Evolutionary conservation across 2,113 vertebrate species (phyloP).

Genomic region (Pterocles orientalis): DNA sequence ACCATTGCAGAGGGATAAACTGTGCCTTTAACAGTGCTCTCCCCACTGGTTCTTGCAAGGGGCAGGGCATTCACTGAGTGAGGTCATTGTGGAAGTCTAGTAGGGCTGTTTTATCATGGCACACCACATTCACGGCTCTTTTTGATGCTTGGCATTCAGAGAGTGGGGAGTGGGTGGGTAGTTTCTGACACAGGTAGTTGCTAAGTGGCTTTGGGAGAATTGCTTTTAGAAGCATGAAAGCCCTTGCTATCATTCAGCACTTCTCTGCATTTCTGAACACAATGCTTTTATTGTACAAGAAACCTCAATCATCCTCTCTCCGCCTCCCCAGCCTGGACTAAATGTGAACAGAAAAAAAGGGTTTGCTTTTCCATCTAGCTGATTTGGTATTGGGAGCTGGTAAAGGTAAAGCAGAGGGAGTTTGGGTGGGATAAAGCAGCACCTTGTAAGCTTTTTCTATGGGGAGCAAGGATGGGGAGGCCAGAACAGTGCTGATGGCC

Average conservation of each 20-base stretch:
- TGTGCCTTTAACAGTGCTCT: neutral
- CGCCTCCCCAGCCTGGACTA: neutral
- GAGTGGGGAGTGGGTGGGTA: neutral
- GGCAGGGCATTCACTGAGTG: neutral
- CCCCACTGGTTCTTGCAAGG: neutral
- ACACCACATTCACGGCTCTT: neutral
- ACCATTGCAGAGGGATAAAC: neutral
- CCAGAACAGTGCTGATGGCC: neutral
- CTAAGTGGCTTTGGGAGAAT: neutral
- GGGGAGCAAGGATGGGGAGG: neutral
- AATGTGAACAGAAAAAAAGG: neutral
- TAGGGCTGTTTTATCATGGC: neutral
- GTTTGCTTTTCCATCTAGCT: neutral
- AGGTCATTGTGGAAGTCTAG: neutral
- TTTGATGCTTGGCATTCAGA: neutral
- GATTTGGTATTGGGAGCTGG: neutral
- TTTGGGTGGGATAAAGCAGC: neutral
- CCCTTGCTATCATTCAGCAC: neutral
- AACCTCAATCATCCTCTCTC: neutral
- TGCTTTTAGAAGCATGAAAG: slow-evolving; percentile 1
- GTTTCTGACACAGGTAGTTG: neutral
- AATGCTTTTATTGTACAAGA: neutral
- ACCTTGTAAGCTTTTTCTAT: neutral
- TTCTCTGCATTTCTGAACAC: neutral
- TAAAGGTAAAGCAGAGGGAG: neutral